Conservation (phyloP, 2,888 invertebrate genomes). For the Pseudanteris insignis region DNA sequence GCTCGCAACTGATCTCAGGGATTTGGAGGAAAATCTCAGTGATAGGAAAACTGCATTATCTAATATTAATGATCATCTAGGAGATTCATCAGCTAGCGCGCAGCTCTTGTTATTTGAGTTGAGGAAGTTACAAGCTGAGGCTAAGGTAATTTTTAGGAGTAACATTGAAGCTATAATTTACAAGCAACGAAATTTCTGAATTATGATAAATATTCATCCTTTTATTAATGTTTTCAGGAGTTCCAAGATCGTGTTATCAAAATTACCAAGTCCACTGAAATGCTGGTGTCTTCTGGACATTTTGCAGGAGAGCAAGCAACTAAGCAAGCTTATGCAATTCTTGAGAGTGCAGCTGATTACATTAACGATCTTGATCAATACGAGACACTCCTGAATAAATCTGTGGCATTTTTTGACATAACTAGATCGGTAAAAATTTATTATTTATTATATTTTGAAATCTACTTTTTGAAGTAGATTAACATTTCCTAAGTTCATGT, state of each 20-base stretch:
- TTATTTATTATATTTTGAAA: too few species aligned
- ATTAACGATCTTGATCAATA: conserved; percentile 77
- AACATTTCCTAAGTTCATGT: too few species aligned
- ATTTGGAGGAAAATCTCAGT: conserved; percentile 71
- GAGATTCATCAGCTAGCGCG: conserved; percentile 78
- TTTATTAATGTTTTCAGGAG: conserved; percentile 63
- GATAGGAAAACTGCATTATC: conserved; percentile 70
- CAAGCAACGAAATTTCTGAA: neutral
- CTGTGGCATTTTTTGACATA: conserved; percentile 77
- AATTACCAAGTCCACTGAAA: conserved; percentile 81
- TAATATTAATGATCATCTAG: conserved; percentile 71
- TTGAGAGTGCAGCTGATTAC: conserved; percentile 76
- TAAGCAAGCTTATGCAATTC: conserved; percentile 73
- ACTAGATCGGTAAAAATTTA: conserved; percentile 72
- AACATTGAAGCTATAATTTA: neutral
- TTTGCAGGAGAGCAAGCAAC: conserved; percentile 77
- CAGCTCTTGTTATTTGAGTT: conserved; percentile 76
- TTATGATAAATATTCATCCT: neutral
- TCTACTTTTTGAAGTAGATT: too few species aligned
- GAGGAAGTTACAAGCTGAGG: conserved; percentile 75
- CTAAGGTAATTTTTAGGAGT: too few species aligned
- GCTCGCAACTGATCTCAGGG: conserved; percentile 76
- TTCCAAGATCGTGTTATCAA: conserved; percentile 80
- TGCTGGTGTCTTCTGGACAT: conserved; percentile 75
- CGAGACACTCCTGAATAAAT: conserved; percentile 73